Percentiles rank a stretch among this genome's conserved stretches.
Evolutionary conservation across 2,113 vertebrate species (phyloP).

Genomic region (Gila orcuttii): DNA sequence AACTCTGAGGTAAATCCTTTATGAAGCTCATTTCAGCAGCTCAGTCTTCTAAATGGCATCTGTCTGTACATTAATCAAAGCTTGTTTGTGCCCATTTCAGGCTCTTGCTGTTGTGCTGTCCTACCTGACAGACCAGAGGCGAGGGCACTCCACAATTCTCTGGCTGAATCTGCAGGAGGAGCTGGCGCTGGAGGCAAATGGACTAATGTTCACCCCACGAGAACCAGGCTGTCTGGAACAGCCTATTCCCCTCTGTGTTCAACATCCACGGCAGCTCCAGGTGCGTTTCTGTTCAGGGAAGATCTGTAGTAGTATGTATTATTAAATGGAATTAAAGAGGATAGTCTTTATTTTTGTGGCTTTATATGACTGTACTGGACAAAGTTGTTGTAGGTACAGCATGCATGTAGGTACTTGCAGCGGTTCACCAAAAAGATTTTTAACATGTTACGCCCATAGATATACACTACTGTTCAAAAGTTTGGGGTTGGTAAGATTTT

Average conservation of each 20-base stretch:
- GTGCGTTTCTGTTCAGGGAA: conserved; percentile 59
- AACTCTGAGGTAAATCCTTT: conserved; percentile 78
- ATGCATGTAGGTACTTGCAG: not conserved
- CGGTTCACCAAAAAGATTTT: no score
- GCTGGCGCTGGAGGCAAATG: conserved; percentile 79
- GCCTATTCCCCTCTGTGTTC: conserved; percentile 66
- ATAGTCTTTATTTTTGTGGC: not conserved
- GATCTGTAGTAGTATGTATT: not conserved
- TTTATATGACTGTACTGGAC: not conserved
- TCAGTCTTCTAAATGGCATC: not conserved
- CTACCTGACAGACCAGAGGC: conserved; percentile 80
- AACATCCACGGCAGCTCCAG: conserved; percentile 77
- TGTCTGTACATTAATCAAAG: not conserved
- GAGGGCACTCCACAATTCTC: conserved; percentile 76
- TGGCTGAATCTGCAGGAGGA: conserved; percentile 87
- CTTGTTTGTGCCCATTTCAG: conserved; percentile 61
- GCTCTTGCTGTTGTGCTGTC: conserved; percentile 74
- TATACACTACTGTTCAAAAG: no score
- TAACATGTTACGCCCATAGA: no score
- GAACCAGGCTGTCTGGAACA: conserved; percentile 68
- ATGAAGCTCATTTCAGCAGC: not conserved
- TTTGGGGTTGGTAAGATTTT: no score
- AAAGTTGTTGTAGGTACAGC: not conserved
- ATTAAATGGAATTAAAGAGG: not conserved
- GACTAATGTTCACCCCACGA: conserved; percentile 76